Base-by-base conservation (phyloP, 2,888 invertebrate genomes). In the Nymphalis polychloros region DNA sequence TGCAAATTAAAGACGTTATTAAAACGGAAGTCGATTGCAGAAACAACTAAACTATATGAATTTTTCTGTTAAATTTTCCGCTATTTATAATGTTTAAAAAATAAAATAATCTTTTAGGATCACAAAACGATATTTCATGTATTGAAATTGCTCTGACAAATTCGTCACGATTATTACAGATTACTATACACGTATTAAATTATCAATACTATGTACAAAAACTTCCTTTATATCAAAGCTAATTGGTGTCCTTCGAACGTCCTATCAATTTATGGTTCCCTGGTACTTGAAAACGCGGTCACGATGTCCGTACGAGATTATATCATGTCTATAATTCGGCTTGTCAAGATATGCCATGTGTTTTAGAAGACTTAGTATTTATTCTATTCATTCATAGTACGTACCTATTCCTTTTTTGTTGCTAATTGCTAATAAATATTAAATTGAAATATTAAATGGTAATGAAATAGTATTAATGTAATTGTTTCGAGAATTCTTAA, bases 181-280 rank as follows among this genome's bases (percentile, higher is more conserved):
- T 55, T 70, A 64, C 67, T 60, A 67, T 70, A 67, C 67, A 70
- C 64, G 67, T 67, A 67, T 67, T 52, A 41, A 19, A 64, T 27
- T 27, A 31, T 41, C 52, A 52, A 35, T 19, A 27, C 35, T 60
- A 53, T 47, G 31, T 19, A 53, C 65, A 65, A 65, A 65, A 65
- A 65, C 50, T 52, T 65, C 31, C 20, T 59, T 52, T 23, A 23
- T 27, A 35, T 20, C 13, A 41, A 41, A 41, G 8, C 50, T 67
- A 63, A 67, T 67, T 63, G 63, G 46, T 59, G 67, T 63, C 67
- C 67, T 67, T 67, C 63, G 63, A 46, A 67, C 57, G 49, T 52
- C 67, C 57, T 41, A 31, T 59, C 57, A 20, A 31, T 62, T 62
- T n/a, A 62, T 41, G 41, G 17, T 59, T 10, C 5, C 23, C 13